These are phyloP conservation scores for Microhierax caerulescens DNA, from an alignment of 2,797 vertebrate species.

Conservation along the genomic window DNA sequence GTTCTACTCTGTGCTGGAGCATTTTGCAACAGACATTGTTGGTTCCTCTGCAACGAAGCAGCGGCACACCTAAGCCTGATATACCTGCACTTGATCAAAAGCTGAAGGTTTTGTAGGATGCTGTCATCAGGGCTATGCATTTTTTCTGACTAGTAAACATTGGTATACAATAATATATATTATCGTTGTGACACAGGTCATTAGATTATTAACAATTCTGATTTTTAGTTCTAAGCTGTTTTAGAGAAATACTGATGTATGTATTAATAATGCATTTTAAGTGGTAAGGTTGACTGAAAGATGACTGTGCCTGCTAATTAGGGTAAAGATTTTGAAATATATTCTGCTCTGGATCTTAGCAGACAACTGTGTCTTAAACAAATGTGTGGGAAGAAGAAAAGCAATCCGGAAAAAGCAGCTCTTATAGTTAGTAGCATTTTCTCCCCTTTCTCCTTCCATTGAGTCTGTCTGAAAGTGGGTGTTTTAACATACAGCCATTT, in stretches of 20 bases:
- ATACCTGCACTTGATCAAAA: neutral
- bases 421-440: conserved; percentile 75
- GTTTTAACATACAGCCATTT: conserved; percentile 75
- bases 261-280: neutral
- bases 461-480: conserved; percentile 72
- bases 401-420: conserved; percentile 71
- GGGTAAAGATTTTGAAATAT: conserved; percentile 72
- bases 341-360: conserved; percentile 71
- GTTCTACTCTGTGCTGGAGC: neutral
- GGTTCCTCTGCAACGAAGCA: neutral
- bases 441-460: conserved; percentile 65
- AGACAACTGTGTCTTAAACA: conserved; percentile 73
- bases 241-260: conserved; percentile 12
- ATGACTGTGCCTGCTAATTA: conserved; percentile 59
- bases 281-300: conserved; percentile 56
- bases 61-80: neutral
- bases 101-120: neutral
- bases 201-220: neutral
- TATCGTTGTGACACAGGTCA: no score
- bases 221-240: conserved; percentile 2
- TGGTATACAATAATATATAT: no score
- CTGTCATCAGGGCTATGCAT: neutral
- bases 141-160: neutral
- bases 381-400: conserved; percentile 72
- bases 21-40: neutral